Conservation (phyloP, 2,888 invertebrate genomes). For the Campoletis raptor region DNA sequence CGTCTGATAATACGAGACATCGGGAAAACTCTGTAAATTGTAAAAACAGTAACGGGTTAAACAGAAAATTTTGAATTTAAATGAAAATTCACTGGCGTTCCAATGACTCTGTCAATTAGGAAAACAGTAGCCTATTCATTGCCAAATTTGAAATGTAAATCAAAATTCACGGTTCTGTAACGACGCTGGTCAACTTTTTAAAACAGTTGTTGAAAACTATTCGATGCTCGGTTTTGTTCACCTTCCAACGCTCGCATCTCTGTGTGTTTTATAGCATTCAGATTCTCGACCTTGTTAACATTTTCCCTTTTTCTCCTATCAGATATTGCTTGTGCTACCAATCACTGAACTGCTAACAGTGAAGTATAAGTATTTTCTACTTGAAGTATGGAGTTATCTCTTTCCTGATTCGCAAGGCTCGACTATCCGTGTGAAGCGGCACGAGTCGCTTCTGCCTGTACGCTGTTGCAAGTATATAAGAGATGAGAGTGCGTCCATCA, state of each 20-base stretch:
- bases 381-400: conserved; percentile 53
- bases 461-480: conserved; percentile 27
- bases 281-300: not conserved
- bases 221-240: not conserved
- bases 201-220: not conserved
- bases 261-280: not conserved
- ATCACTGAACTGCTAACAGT: conserved; percentile 21
- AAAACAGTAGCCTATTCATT: too few relatives aligned
- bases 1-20: not conserved
- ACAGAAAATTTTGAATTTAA: not conserved
- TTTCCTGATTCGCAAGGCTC: conserved; percentile 39
- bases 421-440: conserved; percentile 45
- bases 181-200: not conserved
- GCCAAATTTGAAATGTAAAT: not conserved
- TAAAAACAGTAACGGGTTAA: not conserved
- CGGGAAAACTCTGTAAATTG: not conserved
- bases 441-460: conserved; percentile 33
- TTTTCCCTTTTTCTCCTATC: not conserved
- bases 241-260: not conserved
- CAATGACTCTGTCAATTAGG: too few relatives aligned
- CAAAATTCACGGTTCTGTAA: not conserved
- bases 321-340: conserved; percentile 28
- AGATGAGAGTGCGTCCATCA: conserved; percentile 53
- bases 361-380: conserved; percentile 11
- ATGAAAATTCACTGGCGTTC: not conserved